A percentile compares a stretch with the other conserved stretches of the same genome.
Evolutionary conservation across 2,888 invertebrate genomes (phyloP).

Genomic region (Andrena hattorfiana): DNA sequence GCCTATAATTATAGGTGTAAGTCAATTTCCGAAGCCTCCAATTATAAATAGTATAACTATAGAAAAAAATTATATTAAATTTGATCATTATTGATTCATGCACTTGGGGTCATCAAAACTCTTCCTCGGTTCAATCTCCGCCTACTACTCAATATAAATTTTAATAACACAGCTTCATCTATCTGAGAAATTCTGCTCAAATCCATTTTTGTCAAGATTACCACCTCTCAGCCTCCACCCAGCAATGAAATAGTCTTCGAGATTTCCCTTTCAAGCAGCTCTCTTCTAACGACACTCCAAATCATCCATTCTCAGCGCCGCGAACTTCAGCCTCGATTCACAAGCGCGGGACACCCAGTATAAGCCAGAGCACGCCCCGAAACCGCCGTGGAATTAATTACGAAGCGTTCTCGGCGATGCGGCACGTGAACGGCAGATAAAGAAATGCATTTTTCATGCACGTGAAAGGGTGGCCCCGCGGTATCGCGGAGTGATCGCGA

Average conservation of each 20-base stretch:
- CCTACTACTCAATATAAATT: too few relatives aligned
- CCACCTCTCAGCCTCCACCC: too few relatives aligned
- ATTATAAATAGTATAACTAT: conserved; percentile 90
- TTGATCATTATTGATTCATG: too few relatives aligned
- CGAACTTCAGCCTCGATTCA: not conserved
- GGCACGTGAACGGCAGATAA: conserved; percentile 55
- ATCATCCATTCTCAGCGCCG: not conserved
- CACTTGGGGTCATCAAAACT: too few relatives aligned
- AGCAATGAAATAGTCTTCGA: too few relatives aligned
- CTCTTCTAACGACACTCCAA: not conserved
- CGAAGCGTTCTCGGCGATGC: conserved; percentile 38
- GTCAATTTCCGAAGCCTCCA: conserved; percentile 92
- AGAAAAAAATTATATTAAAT: not conserved
- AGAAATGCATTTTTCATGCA: conserved; percentile 61
- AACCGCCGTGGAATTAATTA: conserved; percentile 52
- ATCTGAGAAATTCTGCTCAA: too few relatives aligned
- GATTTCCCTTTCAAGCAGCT: too few relatives aligned
- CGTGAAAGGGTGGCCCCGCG: conserved; percentile 28
- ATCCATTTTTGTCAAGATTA: too few relatives aligned
- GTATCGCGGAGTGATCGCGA: conserved; percentile 59
- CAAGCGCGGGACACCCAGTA: not conserved
- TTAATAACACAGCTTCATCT: too few relatives aligned
- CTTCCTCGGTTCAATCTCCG: too few relatives aligned
- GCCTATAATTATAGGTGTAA: conserved; percentile 80
- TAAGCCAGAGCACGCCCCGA: not conserved